Evolutionary conservation across 1,140 invertebrate species (phyloP), one percentile per base, ranked within the genome.

Genomic region (Globodera rostochiensis): DNA sequence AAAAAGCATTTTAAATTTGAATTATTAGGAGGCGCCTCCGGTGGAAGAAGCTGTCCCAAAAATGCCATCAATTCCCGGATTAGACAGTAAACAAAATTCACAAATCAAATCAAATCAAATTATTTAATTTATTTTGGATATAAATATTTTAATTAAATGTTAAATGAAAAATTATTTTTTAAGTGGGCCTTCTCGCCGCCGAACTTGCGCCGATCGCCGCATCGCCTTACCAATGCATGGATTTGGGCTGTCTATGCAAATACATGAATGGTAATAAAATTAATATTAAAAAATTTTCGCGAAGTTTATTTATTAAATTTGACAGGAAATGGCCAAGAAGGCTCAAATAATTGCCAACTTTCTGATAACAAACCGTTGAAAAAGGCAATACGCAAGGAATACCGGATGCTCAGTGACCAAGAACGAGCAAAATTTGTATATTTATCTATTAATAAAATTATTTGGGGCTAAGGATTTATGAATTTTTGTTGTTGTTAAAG

Each of bases 171-270:
- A 36, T 36, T 36, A 36, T 36, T 64, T 64, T 53, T 1, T 19
- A 19, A 64, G 57, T 19, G 57, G 57, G 57, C 57, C 11, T 64
- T 19, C 57, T 87, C 19, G 83, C 79, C 45, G 86, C 82, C 25
- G 86, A 86, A 36, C 73, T 87, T 67, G 80, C 82, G 5, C 75
- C 86, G 9, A 80, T 87, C 47, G 79, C 85, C 19, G 53, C 76
- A n/a, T 85, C 84, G 0, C 83, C 86, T 4, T 82, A 83, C 64
- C 85, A 87, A 74, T 86, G 85, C 76, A 85, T 87, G 83, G 86
- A 87, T 47, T 76, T 86, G 45, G 86, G 86, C 74, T 71, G 69
- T 47, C 46, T 71, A 5, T 71, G 69, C 25, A 71, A 71, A 47
- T 71, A 71, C 25, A 36, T 71, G 36, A 47, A 71, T 71, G 69